These are phyloP conservation scores for Mesorhabditis belari DNA, from an alignment of 2,888 invertebrate species.

Conservation along the genomic window DNA sequence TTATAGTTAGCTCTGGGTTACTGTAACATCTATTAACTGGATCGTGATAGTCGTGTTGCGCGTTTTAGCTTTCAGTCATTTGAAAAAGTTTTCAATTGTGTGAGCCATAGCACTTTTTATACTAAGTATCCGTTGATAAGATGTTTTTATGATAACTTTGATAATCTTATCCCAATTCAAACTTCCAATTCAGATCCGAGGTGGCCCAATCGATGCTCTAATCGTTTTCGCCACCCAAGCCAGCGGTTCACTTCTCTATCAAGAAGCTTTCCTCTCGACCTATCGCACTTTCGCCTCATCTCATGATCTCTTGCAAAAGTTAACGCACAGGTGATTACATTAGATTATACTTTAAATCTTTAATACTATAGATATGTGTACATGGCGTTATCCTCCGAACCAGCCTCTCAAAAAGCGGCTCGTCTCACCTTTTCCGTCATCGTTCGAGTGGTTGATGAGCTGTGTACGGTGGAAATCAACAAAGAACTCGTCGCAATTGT, in stretches of 20 bases:
- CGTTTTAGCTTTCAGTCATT: too few species aligned
- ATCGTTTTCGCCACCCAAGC: constrained; percentile 85
- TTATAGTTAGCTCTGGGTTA: too few species aligned
- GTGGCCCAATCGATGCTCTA: constrained; percentile 86
- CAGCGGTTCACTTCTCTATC: constrained; percentile 67
- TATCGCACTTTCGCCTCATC: constrained; percentile 60
- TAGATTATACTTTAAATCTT: background rate
- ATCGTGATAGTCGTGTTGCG: too few species aligned
- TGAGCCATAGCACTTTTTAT: too few species aligned
- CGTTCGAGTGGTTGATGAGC: constrained; percentile 86
- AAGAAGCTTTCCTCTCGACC: constrained; percentile 95
- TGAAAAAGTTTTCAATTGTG: too few species aligned
- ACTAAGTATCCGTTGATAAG: too few species aligned
- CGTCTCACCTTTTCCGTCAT: constrained; percentile 83
- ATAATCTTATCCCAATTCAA: background rate
- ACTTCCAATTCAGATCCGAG: constrained; percentile 71
- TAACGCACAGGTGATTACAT: constrained; percentile 32
- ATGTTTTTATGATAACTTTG: too few species aligned
- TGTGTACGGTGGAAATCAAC: constrained; percentile 56
- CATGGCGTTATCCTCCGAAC: constrained; percentile 27
- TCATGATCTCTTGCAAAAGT: constrained; percentile 43
- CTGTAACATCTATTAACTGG: too few species aligned
- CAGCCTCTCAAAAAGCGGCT: constrained; percentile 66
- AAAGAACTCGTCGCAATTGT: constrained; percentile 55
- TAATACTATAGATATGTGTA: constrained; percentile 39